These are phyloP conservation scores for Jaculus jaculus DNA, from an alignment of 2,113 vertebrate species.

Conservation along the genomic window DNA sequence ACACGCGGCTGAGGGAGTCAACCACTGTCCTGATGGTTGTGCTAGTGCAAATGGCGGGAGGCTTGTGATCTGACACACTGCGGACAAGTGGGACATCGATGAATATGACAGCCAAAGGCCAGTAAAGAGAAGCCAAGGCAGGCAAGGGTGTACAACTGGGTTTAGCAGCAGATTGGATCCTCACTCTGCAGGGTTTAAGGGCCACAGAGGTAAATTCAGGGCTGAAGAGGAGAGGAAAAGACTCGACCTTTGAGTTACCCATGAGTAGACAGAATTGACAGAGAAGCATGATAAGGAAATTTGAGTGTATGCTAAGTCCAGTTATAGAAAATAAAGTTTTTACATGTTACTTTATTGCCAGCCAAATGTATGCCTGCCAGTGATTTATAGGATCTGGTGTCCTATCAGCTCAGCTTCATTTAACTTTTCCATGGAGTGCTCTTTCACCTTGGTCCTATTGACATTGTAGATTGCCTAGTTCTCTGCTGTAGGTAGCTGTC, in stretches of 20 bases:
- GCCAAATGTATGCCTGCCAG: background rate
- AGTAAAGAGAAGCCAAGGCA: background rate
- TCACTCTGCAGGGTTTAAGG: background rate
- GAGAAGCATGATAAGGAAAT: background rate
- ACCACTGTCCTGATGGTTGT: too few relatives aligned
- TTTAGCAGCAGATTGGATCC: background rate
- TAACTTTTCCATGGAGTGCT: rapidly evolving
- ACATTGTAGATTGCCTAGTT: too few relatives aligned
- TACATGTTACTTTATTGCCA: background rate
- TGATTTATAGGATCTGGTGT: too few relatives aligned
- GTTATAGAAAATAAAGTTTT: background rate
- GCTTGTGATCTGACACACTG: rapidly evolving
- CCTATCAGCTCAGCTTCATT: background rate
- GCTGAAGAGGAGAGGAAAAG: background rate
- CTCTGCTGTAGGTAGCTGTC: rapidly evolving
- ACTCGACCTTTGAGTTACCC: background rate
- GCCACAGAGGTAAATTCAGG: background rate
- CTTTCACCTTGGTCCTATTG: background rate
- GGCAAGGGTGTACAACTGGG: rapidly evolving
- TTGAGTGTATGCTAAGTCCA: background rate
- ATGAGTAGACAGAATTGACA: background rate
- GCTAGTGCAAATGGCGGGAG: rapidly evolving
- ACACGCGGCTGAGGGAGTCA: background rate
- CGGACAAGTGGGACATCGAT: background rate
- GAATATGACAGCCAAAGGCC: background rate